Evolutionary conservation across 2,797 vertebrate genomes (phyloP).

Genomic region (Poeciliopsis paucimaculata): DNA sequence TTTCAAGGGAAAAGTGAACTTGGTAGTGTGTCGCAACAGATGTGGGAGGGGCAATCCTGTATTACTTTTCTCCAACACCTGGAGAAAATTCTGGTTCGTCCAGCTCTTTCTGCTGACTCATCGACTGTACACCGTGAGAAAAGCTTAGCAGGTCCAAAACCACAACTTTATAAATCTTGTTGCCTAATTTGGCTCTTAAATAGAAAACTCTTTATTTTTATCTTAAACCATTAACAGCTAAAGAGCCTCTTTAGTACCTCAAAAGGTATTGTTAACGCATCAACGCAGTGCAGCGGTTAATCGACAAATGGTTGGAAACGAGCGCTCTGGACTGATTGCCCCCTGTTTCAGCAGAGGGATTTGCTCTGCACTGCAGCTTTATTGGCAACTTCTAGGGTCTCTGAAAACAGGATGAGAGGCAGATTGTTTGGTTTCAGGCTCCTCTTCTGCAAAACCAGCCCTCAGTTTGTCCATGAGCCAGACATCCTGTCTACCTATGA

Average conservation of each 20-base stretch:
- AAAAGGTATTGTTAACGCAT: conserved; percentile 10
- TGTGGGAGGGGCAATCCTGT: background rate
- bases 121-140: background rate
- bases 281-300: conserved; percentile 18
- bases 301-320: background rate
- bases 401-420: background rate
- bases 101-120: background rate
- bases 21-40: no score
- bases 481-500: background rate
- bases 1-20: background rate
- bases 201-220: no score
- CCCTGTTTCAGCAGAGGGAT: background rate
- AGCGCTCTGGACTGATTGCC: background rate
- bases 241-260: background rate
- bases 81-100: background rate
- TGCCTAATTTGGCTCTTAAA: background rate
- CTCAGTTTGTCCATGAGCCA: background rate
- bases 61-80: background rate
- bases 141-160: background rate
- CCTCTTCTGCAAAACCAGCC: background rate
- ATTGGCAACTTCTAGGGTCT: background rate
- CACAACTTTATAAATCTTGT: background rate
- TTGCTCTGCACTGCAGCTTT: background rate
- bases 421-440: background rate
- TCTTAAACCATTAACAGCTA: background rate